phyloP scores from a whole-genome alignment of 2,888 invertebrate genomes.

The Lasioglossum lativentre region DNA sequence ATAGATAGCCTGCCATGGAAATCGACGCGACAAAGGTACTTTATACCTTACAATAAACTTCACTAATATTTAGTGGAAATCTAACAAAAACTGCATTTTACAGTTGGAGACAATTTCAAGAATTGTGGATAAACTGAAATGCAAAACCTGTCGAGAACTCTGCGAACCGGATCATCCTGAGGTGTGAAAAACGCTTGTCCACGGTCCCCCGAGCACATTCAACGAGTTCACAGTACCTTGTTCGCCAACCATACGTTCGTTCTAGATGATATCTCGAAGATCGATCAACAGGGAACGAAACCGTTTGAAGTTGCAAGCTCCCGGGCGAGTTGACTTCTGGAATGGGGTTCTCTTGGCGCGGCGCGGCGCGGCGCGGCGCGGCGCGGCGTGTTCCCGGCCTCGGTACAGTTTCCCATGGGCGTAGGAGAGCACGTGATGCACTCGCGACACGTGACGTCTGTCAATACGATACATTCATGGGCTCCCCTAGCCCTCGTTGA shows the following conservation, averaged over 20 bases:
- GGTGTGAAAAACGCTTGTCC: not conserved
- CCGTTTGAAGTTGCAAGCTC: not conserved
- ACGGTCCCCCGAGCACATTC: not conserved
- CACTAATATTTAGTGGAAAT: not conserved
- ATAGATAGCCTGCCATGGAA: not conserved
- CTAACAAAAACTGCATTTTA: not conserved
- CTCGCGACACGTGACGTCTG: slow-evolving; percentile 78
- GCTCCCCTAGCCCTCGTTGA: slow-evolving; percentile 46
- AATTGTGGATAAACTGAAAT: no score
- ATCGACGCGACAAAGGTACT: not conserved
- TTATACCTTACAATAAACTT: not conserved
- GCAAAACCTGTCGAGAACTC: not conserved
- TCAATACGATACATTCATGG: slow-evolving; percentile 76
- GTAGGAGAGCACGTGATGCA: slow-evolving; percentile 59
- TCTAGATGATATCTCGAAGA: not conserved
- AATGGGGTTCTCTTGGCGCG: not conserved
- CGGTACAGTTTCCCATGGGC: slow-evolving; percentile 66
- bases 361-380: no score
- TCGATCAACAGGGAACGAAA: not conserved
- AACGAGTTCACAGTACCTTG: not conserved
- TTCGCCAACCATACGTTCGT: not conserved
- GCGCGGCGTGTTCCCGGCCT: not conserved
- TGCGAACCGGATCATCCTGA: not conserved
- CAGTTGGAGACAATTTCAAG: no score
- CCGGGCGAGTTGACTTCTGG: slow-evolving; percentile 6